Evolutionary conservation across 1,140 invertebrate genomes (phyloP), one percentile per base, ranked within the genome.

Genomic region (Mamestra configurata): DNA sequence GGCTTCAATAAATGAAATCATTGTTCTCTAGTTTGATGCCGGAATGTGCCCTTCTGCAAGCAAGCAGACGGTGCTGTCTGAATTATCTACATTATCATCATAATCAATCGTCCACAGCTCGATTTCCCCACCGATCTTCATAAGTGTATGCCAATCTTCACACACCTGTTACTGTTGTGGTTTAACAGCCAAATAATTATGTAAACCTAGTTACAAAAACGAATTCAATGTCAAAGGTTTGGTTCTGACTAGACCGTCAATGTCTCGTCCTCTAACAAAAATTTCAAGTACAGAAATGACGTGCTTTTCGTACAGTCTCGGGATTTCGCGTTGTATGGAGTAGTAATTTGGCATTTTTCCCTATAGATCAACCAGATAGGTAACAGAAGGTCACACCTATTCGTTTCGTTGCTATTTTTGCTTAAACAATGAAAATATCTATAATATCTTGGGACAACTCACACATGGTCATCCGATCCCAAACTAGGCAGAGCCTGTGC

Each of bases 151-250:
- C n/a, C n/a, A n/a, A n/a, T n/a, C n/a, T n/a, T n/a, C n/a, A n/a
- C n/a, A n/a, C n/a, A n/a, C n/a, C n/a, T n/a, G n/a, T n/a, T 31
- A 31, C 2, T 31, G 27, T 31, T 31, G 1, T 31, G 27, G 5
- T 31, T 31, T 31, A 31, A 3, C 27, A 31, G 5, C 27, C 27
- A 31, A 31, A 31, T 5, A 55, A 55, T 7, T 24, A 55, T 53
- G 20, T 20, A 22, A 55, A 55, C 37, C 15, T 61, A 61, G 5
- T 64, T 37, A 8, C 64, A 49, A 49, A 68, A 68, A 27, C 20
- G 20, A 46, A 46, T 49, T 68, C 64, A 68, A 68, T 46, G 22
- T n/a, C 64, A 68, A 46, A 68, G 37, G 64, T 68, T 68, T 27
- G 18, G 20, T 46, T 68, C 7, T 68, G 24, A 20, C n/a, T 40